phyloP scores from a whole-genome alignment of 2,888 invertebrate genomes.

The Eugnorisma glareosa region DNA sequence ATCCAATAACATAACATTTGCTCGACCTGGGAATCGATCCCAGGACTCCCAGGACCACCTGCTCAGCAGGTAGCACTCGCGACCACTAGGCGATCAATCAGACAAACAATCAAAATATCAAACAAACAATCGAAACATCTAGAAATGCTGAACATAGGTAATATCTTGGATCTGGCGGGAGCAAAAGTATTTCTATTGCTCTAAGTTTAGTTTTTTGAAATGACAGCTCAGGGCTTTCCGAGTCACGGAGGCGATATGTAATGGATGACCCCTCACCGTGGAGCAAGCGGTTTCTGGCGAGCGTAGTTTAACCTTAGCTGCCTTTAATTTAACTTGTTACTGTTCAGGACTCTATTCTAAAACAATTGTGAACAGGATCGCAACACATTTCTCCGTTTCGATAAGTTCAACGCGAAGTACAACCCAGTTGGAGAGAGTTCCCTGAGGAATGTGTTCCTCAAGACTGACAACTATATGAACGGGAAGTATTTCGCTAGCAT shows the following conservation, averaged over 20 bases:
- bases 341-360: neutral
- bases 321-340: neutral
- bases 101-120: neutral
- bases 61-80: neutral
- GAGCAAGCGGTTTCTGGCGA: neutral
- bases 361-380: constrained; percentile 91
- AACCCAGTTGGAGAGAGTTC: constrained; percentile 99
- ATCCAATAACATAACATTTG: neutral
- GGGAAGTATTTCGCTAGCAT: constrained; percentile 99
- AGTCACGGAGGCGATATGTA: neutral
- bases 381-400: constrained; percentile 99
- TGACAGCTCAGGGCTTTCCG: neutral
- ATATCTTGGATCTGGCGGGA: neutral
- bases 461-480: constrained; percentile 98
- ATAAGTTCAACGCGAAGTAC: constrained; percentile 99
- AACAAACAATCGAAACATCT: neutral
- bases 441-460: constrained; percentile 98
- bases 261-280: neutral
- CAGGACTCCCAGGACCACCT: neutral
- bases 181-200: neutral
- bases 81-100: neutral
- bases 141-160: neutral
- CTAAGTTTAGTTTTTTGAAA: neutral
- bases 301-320: neutral
- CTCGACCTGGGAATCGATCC: neutral